A percentile compares a stretch with the other conserved stretches of the same genome.
These are phyloP conservation scores for Stictonetta naevosa DNA, from an alignment of 2,113 vertebrate species.

Conservation along the genomic window DNA sequence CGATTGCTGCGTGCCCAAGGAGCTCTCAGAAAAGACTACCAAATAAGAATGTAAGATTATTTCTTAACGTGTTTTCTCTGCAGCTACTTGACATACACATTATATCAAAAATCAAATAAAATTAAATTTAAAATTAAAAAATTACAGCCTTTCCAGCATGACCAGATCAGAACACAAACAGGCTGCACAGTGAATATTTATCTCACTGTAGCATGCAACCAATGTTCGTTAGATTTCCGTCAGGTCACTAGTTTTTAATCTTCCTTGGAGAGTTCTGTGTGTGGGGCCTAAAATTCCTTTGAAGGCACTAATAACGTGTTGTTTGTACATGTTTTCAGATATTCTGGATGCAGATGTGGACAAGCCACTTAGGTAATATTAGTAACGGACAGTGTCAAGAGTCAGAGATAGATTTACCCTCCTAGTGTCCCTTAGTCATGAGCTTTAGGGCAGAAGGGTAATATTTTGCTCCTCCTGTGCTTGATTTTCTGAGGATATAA, in stretches of 20 bases:
- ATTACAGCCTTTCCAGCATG: neutral
- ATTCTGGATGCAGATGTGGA: neutral
- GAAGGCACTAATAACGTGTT: neutral
- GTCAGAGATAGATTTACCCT: neutral
- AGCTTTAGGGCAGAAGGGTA: neutral
- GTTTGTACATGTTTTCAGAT: neutral
- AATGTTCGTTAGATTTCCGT: neutral
- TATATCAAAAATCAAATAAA: neutral
- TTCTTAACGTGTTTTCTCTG: neutral
- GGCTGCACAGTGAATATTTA: neutral
- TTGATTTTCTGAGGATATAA: fast-evolving
- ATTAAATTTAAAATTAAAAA: neutral
- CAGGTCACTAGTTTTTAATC: neutral
- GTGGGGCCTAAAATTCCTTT: neutral
- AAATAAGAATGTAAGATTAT: neutral
- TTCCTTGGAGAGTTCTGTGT: neutral
- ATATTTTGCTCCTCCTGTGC: fast-evolving
- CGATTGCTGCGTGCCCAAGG: fast-evolving
- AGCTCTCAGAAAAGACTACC: neutral
- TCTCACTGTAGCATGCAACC: neutral
- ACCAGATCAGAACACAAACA: neutral
- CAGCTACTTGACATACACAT: neutral
- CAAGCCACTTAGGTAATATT: neutral
- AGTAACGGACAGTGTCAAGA: fast-evolving
- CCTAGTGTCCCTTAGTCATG: fast-evolving